Evolutionary conservation across 1,140 invertebrate species (phyloP), one percentile per base, ranked within the genome.

Genomic region (Aphidius gifuensis): DNA sequence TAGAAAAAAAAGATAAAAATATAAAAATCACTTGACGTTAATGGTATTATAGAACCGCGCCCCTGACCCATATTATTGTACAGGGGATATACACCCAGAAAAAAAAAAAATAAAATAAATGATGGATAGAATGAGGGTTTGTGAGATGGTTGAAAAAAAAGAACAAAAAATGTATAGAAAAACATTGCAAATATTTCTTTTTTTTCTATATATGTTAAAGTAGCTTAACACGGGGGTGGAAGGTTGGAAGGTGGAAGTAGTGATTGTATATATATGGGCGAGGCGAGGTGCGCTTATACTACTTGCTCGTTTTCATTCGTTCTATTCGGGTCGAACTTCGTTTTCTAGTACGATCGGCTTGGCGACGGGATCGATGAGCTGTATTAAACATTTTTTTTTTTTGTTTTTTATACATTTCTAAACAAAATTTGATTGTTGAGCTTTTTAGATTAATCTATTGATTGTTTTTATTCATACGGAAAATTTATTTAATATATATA

Each of bases 361-460:
- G 49, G 43, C 11, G 43, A 48, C 44, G 21, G 49, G 61, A 63
- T 63, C 61, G 61, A 58, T 63, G 9, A 53, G 48, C 61, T 48
- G 54, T 56, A 63, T 63, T 63, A 58, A 63, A 50, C 49, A 59
- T 39, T n/a, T n/a, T n/a, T n/a, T n/a, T n/a, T n/a, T n/a, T n/a
- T n/a, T n/a, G n/a, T n/a, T n/a, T n/a, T n/a, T 62, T 60, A 61
- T 43, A 62, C n/a, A n/a, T n/a, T n/a, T n/a, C n/a, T n/a, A n/a
- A n/a, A n/a, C n/a, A n/a, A n/a, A n/a, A n/a, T n/a, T n/a, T n/a
- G n/a, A n/a, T n/a, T n/a, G n/a, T n/a, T n/a, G n/a, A n/a, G n/a
- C n/a, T n/a, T n/a, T n/a, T n/a, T n/a, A n/a, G n/a, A n/a, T n/a
- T n/a, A n/a, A n/a, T n/a, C n/a, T n/a, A n/a, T n/a, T n/a, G n/a